Evolutionary conservation across 2,888 invertebrate species (phyloP), one percentile per base, ranked within the genome.

Genomic region (Leptinotarsa juncta): DNA sequence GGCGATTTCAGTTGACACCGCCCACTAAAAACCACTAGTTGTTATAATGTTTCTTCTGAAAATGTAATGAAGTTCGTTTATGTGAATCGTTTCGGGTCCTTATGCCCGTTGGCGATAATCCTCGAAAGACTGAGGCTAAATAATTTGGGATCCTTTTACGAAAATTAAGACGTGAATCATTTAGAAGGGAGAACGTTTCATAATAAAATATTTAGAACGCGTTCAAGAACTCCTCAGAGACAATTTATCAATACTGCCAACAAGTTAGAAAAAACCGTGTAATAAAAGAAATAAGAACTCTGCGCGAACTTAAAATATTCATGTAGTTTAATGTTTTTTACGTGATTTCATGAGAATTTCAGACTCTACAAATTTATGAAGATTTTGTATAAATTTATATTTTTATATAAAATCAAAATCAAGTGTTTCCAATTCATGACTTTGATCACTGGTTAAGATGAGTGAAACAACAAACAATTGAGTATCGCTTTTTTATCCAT

Each of bases 121-220:
- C 62, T 12, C 32, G 62, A 62, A 62, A 62, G 62, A 62, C 32
- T n/a, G 51, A 51, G 49, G 20, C 32, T 73, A 73, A 70, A 77
- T 73, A 73, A 72, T 78, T 78, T 71, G 65, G 7, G 65, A 70
- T 70, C 71, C 77, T 75, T 78, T 78, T 78, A 74, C 74, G 73
- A 76, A 79, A 79, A 81, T 81, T 81, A 80, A 80, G 76, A 76
- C 75, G 67, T 80, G 78, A 78, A 80, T 78, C 78, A 81, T 80
- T 81, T 71, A 81, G 62, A 74, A 73, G 50, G 73, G 53, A 65
- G 51, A 71, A 68, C 55, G 62, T 62, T 74, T 74, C 51, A 68
- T 72, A 65, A 72, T 77, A 73, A 77, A 78, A 80, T 79, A 80
- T 79, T 79, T 75, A 72, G 73, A 67, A 74, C 67, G 70, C 72